A percentile compares a stretch with the other conserved stretches of the same genome.
These are phyloP conservation scores for Xyliphius kryptos DNA, from an alignment of 2,113 vertebrate species.

Conservation along the genomic window DNA sequence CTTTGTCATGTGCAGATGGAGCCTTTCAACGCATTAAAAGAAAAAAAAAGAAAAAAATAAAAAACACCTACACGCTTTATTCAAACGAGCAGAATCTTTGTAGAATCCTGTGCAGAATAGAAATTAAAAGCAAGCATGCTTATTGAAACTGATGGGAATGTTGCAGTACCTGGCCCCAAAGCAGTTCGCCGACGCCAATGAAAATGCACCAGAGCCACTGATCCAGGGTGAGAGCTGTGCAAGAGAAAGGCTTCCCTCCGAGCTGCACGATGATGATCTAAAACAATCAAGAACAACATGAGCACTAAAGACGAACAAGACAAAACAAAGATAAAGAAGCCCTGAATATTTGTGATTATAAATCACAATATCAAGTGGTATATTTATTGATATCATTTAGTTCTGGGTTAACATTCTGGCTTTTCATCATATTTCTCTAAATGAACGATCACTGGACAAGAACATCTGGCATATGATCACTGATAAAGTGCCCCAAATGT, in stretches of 20 bases:
- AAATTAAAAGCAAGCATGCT: neutral
- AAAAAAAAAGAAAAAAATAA: too few species aligned
- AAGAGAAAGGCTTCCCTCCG: conserved; percentile 94
- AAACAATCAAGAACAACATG: too few species aligned
- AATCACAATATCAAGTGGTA: too few species aligned
- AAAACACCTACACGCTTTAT: conserved; percentile 7
- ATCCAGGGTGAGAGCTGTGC: conserved; percentile 79
- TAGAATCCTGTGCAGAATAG: conserved; percentile 1
- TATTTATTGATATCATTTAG: too few species aligned
- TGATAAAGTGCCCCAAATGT: too few species aligned
- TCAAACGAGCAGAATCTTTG: conserved; percentile 2
- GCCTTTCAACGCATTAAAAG: conserved; percentile 19
- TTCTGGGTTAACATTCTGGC: too few species aligned
- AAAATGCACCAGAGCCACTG: conserved; percentile 98
- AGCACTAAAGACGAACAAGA: too few species aligned
- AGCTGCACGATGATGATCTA: conserved; percentile 94
- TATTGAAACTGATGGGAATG: neutral
- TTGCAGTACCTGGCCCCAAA: conserved; percentile 92
- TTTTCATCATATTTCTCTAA: too few species aligned
- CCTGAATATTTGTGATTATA: too few species aligned
- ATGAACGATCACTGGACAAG: too few species aligned
- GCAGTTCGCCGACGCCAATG: conserved; percentile 88
- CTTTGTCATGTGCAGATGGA: conserved; percentile 36
- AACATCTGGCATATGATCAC: too few species aligned
- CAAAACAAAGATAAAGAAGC: too few species aligned